phyloP scores from a whole-genome alignment of 2,888 invertebrate species.

The Crepidodera aurea region DNA sequence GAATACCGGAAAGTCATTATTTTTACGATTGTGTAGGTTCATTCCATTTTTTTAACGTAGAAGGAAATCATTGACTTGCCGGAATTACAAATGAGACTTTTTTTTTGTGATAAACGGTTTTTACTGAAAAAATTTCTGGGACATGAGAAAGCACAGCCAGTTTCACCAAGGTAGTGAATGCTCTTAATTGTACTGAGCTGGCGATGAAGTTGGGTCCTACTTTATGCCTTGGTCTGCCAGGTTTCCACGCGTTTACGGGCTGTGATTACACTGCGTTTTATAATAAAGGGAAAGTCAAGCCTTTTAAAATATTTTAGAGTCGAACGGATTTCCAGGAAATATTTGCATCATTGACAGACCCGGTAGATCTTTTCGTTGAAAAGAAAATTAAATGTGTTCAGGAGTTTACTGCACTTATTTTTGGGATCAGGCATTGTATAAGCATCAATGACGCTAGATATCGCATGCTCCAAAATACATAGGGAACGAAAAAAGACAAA shows the following conservation, averaged over 20 bases:
- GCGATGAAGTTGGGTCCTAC: slow-evolving; percentile 43
- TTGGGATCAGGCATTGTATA: slow-evolving; percentile 43
- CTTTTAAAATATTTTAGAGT: slow-evolving; percentile 47
- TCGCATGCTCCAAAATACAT: slow-evolving; percentile 47
- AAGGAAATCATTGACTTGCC: no score
- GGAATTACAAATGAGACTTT: no score
- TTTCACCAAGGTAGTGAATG: no score
- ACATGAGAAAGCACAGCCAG: no score
- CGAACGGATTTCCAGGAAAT: slow-evolving; percentile 47
- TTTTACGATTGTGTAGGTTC: no score
- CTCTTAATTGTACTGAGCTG: slow-evolving; percentile 44
- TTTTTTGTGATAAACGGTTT: no score
- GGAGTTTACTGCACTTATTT: slow-evolving; percentile 51
- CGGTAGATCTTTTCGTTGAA: slow-evolving; percentile 43
- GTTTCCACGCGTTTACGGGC: slow-evolving; percentile 51
- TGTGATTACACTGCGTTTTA: slow-evolving; percentile 51
- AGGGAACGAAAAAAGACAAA: slow-evolving; percentile 45
- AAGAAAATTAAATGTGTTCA: slow-evolving; percentile 52
- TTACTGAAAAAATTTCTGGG: no score
- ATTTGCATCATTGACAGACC: slow-evolving; percentile 51
- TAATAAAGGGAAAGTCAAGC: slow-evolving; percentile 49
- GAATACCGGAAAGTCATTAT: no score
- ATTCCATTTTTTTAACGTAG: no score
- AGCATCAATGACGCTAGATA: slow-evolving; percentile 44
- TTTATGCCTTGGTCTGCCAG: slow-evolving; percentile 44